Percentiles rank a stretch among this genome's conserved stretches.
Conservation (phyloP, 2,888 invertebrate species). For the Macroteleia sp. region DNA sequence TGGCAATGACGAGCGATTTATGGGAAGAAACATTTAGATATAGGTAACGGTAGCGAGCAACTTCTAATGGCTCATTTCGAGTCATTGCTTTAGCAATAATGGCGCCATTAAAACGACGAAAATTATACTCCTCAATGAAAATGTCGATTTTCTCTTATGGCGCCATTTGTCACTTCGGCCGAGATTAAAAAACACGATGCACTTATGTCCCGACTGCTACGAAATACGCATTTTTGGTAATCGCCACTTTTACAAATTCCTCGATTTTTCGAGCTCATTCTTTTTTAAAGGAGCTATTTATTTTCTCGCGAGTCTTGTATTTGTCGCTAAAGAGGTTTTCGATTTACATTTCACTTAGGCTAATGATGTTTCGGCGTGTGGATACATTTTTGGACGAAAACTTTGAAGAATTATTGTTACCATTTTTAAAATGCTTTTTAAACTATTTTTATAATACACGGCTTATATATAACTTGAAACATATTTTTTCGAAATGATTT, state of each 20-base stretch:
- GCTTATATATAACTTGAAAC: too few relatives aligned
- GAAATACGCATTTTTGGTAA: constrained; percentile 18
- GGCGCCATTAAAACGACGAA: constrained; percentile 62
- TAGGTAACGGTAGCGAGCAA: constrained; percentile 63
- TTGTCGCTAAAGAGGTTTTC: too few relatives aligned
- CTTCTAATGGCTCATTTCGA: constrained; percentile 65
- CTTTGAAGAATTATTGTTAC: too few relatives aligned
- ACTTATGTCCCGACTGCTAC: constrained; percentile 19
- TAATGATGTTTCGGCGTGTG: too few relatives aligned
- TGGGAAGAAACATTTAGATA: constrained; percentile 63
- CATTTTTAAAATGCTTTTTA: too few relatives aligned
- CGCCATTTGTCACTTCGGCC: constrained; percentile 40
- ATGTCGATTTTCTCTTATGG: constrained; percentile 43
- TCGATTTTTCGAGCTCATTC: too few relatives aligned
- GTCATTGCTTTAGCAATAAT: constrained; percentile 62
- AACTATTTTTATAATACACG: too few relatives aligned
- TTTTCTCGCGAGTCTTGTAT: too few relatives aligned
- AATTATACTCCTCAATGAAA: constrained; percentile 58
- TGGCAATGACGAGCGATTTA: constrained; percentile 62
- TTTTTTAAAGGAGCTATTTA: too few relatives aligned
- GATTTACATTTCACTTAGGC: too few relatives aligned
- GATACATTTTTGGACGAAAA: too few relatives aligned
- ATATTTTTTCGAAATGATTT: too few relatives aligned
- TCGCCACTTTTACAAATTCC: constrained; percentile 1
- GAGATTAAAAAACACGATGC: constrained; percentile 54